Evolutionary conservation across 2,113 vertebrate genomes (phyloP), one percentile per base, ranked within the genome.

Genomic region (Upupa epops): DNA sequence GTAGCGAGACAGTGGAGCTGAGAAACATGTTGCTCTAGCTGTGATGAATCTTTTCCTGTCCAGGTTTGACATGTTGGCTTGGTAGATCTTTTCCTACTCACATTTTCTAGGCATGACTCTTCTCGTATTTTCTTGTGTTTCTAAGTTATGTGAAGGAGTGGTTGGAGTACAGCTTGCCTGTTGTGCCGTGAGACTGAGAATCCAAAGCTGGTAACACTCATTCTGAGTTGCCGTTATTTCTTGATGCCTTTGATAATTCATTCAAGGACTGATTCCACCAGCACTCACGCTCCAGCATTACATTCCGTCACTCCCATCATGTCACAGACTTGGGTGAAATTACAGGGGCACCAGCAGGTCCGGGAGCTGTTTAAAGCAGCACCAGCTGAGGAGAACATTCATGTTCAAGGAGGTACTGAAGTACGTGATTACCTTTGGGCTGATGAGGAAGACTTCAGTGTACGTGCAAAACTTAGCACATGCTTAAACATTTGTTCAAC

Each of bases 251-350:
- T 8, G n/a, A 49, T 46, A 52, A 28, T 31, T 15, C 28, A 2
- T 34, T 13, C 7, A n/a, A 66, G 75, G 26, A 31, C 24, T 66
- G 22, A 13, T 20, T 58, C 34, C 2, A 2, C 31, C 45, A 48
- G 48, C 40, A 1, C 56, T 42, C 6, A 2, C 17, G 31, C 59
- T 78, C 56, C 20, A 28, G 52, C 15, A 1, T 26, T 34, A 5
- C 2, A 8, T 25, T 17, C 1, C 1, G 9, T 26, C 1, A 1
- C 9, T 25, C 20, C 1, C 1, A 9, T 26, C 1, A 1, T 34
- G 40, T 63, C 34, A 17, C 1, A 5, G 34, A 3, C 21, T 14
- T 20, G 21, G 76, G 21, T 29, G 63, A 15, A 25, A 25, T 36
- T 29, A 1, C 5, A 2, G 36, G 20, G 11, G 45, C 9, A 29